A percentile compares a stretch with the other conserved stretches of the same genome.
phyloP scores from a whole-genome alignment of 2,113 vertebrate species.

The Sorex araneus region DNA sequence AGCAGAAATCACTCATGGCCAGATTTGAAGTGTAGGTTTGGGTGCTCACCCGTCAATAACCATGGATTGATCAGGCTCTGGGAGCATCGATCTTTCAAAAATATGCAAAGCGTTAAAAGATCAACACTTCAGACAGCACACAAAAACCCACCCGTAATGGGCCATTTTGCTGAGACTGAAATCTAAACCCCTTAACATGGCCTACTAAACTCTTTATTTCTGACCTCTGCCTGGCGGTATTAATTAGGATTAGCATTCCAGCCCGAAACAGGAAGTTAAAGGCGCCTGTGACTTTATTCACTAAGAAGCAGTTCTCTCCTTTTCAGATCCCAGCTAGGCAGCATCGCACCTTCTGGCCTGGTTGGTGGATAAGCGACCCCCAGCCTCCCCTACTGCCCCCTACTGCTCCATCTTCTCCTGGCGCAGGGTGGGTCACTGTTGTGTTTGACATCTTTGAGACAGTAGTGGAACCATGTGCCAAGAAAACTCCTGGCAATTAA shows the following conservation, averaged over 20 bases:
- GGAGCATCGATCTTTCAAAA: constrained; percentile 1
- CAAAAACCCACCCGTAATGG: neutral
- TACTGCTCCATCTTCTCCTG: too few species aligned
- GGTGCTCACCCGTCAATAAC: neutral
- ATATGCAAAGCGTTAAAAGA: neutral
- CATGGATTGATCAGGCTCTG: neutral
- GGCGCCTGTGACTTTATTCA: too few species aligned
- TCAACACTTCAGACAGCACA: neutral
- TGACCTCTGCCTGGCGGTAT: neutral
- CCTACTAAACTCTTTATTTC: neutral
- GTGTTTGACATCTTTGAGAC: neutral
- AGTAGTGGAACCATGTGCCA: neutral
- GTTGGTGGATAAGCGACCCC: too few species aligned
- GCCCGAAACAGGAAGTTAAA: neutral
- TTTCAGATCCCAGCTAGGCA: neutral
- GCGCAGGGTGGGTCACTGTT: too few species aligned
- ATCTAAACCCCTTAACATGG: neutral
- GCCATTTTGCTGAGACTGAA: neutral
- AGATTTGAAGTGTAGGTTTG: neutral
- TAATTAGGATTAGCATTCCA: neutral
- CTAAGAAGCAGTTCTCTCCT: neutral
- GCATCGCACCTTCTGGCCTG: too few species aligned
- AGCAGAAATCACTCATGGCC: neutral
- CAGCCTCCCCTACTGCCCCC: neutral
- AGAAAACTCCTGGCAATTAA: neutral